These are phyloP conservation scores for Sinhomidia bicolor DNA, from an alignment of 2,888 invertebrate genomes.

Conservation along the genomic window DNA sequence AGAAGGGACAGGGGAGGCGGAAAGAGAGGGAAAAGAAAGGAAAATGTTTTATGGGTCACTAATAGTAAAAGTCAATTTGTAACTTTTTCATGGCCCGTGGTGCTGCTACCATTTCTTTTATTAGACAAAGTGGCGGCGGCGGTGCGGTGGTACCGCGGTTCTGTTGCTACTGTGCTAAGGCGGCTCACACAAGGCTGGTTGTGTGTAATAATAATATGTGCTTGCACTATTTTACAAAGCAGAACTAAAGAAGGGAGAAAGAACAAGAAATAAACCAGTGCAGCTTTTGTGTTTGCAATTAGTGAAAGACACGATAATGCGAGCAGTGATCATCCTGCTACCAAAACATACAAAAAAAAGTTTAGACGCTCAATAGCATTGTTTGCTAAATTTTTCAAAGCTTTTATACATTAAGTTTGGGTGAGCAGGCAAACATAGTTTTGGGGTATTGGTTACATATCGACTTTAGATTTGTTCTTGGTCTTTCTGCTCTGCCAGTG, in stretches of 20 bases:
- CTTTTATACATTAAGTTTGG: too few species aligned
- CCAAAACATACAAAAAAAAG: not conserved
- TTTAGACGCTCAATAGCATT: not conserved
- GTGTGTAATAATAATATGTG: not conserved
- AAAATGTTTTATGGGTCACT: conserved; percentile 34
- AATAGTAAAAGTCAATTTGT: conserved; percentile 47
- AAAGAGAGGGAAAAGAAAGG: not conserved
- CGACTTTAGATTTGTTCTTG: too few species aligned
- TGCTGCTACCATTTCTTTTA: conserved; percentile 19
- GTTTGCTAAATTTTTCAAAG: too few species aligned
- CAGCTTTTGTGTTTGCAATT: not conserved
- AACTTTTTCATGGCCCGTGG: conserved; percentile 47
- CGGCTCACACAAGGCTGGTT: too few species aligned
- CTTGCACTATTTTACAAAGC: not conserved
- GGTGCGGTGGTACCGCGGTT: not conserved
- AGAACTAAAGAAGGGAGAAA: not conserved
- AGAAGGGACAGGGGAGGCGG: not conserved
- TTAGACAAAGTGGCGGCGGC: not conserved
- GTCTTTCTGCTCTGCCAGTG: too few species aligned
- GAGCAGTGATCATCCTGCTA: not conserved
- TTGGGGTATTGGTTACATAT: too few species aligned
- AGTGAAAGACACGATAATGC: not conserved
- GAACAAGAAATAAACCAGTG: not conserved
- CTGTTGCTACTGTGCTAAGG: not conserved
- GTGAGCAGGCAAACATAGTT: too few species aligned